Base-by-base conservation (phyloP, 1,140 invertebrate genomes). In the Drusus annulatus region DNA sequence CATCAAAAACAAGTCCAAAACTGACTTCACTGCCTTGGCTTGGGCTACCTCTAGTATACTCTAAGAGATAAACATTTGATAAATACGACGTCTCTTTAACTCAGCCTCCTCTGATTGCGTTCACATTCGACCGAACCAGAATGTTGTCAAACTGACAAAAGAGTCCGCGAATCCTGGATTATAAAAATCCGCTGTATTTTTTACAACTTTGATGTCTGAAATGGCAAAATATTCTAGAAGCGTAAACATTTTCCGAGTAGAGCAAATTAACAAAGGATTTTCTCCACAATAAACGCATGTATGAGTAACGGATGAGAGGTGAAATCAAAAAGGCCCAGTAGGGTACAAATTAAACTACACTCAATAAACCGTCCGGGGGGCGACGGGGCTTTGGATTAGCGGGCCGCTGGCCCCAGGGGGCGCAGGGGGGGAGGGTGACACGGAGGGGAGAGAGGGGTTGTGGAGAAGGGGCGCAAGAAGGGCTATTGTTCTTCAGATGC, bases 311-410 rank as follows among this genome's bases (percentile, higher is more conserved):
- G 58, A 81, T 79, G 56, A 60, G 36, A 63, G 31, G 74, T 54
- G 54, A 60, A 76, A 60, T 51, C 58, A 68, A 63, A 77, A 68
- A 77, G 36, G 68, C 25, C 21, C 63, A 60, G 50, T 81, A 60
- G 78, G 74, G 78, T 73, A 82, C 80, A 82, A 82, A 82, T 82
- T 80, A 80, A 80, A 82, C 69, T 82, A 54, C 81, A 80, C 81
- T 82, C 81, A 78, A 82, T 82, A 79, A 78, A 78, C 78, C 73
- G 21, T 60, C 60, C 74, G 58, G 78, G 81, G 81, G 81, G 77
- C 36, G 36, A 45, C 10, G 13, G 36, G 36, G 36, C 73, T 74
- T 56, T 28, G 81, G 81, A 82, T 82, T 80, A 82, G 79, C 63
- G 63, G 23, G 56, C 17, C 25, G 36, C 36, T 13, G 36, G 8